Evolutionary conservation across 2,113 vertebrate genomes (phyloP).

Genomic region (Entomyzon cyanotis): DNA sequence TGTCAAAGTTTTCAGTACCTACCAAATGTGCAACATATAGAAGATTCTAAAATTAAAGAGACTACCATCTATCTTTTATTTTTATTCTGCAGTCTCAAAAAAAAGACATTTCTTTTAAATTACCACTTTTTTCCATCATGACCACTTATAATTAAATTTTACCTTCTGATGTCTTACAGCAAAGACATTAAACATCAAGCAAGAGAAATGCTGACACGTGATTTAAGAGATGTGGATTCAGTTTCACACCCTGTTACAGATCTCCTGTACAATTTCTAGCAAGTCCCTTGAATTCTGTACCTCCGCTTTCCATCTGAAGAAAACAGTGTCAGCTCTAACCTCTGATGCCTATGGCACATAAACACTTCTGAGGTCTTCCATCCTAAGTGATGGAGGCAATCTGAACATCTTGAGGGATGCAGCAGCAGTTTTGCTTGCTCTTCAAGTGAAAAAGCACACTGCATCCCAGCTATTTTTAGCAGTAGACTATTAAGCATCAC

Average conservation of each 20-base stretch:
- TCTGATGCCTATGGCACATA: not conserved
- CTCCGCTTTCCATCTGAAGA: not conserved
- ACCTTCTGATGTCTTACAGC: not conserved
- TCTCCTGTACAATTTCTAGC: not conserved
- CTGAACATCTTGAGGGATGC: not conserved
- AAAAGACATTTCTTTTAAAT: not conserved
- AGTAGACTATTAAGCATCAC: not conserved
- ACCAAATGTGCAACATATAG: not conserved
- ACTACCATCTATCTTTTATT: not conserved
- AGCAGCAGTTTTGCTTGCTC: not conserved
- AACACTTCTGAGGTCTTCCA: not conserved
- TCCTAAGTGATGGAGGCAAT: not conserved
- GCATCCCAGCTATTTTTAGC: not conserved
- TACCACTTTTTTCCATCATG: not conserved
- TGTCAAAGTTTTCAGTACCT: not conserved
- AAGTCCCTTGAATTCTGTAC: not conserved
- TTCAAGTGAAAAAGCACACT: not conserved
- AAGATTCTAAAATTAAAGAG: not conserved
- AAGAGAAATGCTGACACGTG: accelerated
- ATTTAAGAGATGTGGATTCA: not conserved
- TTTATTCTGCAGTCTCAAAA: not conserved
- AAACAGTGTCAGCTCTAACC: not conserved
- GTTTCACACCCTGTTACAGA: not conserved
- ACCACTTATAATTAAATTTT: not conserved
- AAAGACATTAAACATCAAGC: not conserved